Percentiles rank a stretch among this genome's conserved stretches.
Evolutionary conservation across 2,888 invertebrate genomes (phyloP).

Genomic region (Rhogogaster chlorosoma): DNA sequence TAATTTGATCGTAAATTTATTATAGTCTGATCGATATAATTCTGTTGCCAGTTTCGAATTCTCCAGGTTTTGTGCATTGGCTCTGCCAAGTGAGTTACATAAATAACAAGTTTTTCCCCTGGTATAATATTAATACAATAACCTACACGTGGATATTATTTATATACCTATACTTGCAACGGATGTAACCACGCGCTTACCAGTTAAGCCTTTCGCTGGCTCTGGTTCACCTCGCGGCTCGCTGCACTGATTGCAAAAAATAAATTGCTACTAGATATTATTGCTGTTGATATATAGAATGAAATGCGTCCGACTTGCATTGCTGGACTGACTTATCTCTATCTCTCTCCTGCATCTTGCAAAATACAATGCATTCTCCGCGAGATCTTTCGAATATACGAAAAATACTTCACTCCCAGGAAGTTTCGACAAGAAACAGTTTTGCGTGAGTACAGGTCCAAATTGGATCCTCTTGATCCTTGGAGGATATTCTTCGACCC

Average conservation of each 20-base stretch:
- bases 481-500: neutral
- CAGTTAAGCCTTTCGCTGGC: constrained; percentile 1
- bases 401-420: neutral
- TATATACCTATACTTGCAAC: neutral
- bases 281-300: neutral
- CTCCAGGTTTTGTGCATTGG: neutral
- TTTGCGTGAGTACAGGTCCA: neutral
- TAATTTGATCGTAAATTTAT: neutral
- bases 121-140: neutral
- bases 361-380: neutral
- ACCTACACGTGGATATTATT: neutral
- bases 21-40: neutral
- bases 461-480: neutral
- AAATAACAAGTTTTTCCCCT: neutral
- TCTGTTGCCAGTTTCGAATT: neutral
- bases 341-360: no score
- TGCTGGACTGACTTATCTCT: neutral
- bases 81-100: constrained; percentile 2
- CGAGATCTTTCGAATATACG: neutral
- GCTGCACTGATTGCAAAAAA: constrained; percentile 8
- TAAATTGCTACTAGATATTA: constrained; percentile 13
- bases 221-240: constrained; percentile 32
- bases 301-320: neutral
- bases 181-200: neutral
- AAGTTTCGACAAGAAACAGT: neutral